phyloP scores from a whole-genome alignment of 2,113 vertebrate species.

The Cyprinodon brontotheroides region DNA sequence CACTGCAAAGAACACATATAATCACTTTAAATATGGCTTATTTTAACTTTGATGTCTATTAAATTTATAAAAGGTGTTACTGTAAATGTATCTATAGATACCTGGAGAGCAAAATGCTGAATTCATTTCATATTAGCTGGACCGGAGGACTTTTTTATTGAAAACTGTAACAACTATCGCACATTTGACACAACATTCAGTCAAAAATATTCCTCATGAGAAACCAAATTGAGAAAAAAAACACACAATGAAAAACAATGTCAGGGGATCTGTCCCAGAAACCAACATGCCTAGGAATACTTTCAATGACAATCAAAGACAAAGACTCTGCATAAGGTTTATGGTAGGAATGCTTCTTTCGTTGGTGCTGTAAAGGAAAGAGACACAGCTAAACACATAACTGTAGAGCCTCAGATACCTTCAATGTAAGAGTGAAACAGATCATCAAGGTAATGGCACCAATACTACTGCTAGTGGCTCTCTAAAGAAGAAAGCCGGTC shows the following conservation, averaged over 20 bases:
- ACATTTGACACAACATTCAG: neutral
- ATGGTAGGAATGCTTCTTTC: no score
- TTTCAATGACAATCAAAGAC: neutral
- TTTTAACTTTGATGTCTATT: slow-evolving; percentile 51
- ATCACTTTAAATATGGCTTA: slow-evolving; percentile 52
- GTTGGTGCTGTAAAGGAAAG: neutral
- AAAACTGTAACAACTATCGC: neutral
- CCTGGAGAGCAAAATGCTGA: slow-evolving; percentile 31
- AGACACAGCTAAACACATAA: neutral
- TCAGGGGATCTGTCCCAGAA: no score
- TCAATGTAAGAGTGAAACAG: no score
- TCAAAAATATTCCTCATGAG: neutral
- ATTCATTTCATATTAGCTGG: neutral
- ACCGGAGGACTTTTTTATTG: neutral
- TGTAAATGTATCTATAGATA: slow-evolving; percentile 40
- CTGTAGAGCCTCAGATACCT: no score
- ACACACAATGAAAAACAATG: no score
- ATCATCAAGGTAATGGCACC: no score
- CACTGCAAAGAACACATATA: slow-evolving; percentile 54
- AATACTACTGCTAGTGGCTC: no score
- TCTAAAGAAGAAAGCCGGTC: no score
- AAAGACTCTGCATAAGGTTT: neutral
- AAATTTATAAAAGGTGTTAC: slow-evolving; percentile 61
- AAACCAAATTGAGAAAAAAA: neutral
- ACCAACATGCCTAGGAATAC: no score